Base-by-base conservation (phyloP, 2,888 invertebrate genomes). In the Cistogaster globosa region DNA sequence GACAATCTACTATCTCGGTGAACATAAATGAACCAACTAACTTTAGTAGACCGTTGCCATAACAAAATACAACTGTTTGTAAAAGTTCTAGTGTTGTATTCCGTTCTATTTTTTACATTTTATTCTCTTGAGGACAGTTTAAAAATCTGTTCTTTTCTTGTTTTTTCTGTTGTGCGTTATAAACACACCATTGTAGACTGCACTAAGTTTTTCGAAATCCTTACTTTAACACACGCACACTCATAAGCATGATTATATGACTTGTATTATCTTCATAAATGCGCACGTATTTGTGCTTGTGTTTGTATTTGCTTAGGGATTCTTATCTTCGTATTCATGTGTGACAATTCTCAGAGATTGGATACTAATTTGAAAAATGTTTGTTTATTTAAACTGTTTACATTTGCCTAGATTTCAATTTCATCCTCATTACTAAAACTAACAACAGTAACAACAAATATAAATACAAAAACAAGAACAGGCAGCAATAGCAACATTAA, bases 371-470 rank as follows among this genome's bases (percentile, higher is more conserved):
- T 87, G 57, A 72, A 74, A 84, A 78, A 79, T 77, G 79, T 76
- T 80, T 88, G 84, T 88, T 88, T 88, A 78, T 86, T 84, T 81
- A 88, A 84, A 86, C 81, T 87, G 84, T 86, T 83, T 84, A 80
- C 83, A 86, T 89, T 89, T 89, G 88, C 83, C 89, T 89, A 87
- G 89, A 89, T 88, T 89, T 89, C 88, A 89, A 90, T 90, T 89
- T 88, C 88, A 86, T 87, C 84, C 88, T 86, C 87, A 90, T 90
- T 89, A 78, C 74, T 57, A 77, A 79, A 42, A 36, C 69, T 36
- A 63, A 72, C 74, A 80, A 57, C 65, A 42, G 22, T 51, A 48
- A n/a, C 14, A 16, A 16, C 26, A 72, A 53, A 16, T 20, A 16
- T 16, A 69, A 12, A 42, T 22, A n/a, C n/a, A 7, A 55, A 42